Evolutionary conservation across 2,797 vertebrate species (phyloP).

Genomic region (Ibycter americanus): DNA sequence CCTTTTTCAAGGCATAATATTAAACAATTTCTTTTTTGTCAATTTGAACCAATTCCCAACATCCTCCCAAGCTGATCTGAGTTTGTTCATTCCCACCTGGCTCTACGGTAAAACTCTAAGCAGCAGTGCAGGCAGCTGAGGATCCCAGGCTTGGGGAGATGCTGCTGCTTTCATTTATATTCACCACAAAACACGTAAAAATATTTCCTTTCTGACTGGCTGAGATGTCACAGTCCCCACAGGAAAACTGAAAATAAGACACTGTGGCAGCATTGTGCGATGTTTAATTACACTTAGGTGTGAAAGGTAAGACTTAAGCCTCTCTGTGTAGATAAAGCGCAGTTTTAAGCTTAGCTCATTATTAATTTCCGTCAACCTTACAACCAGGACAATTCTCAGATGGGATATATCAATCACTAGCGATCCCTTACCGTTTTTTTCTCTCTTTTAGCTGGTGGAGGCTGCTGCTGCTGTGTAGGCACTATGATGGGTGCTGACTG

Average conservation of each 20-base stretch:
- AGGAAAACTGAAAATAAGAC: background rate
- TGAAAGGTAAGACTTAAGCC: background rate
- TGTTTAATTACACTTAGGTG: background rate
- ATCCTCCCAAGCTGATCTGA: background rate
- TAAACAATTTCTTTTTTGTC: background rate
- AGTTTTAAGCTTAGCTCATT: background rate
- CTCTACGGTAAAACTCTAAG: background rate
- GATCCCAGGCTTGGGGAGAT: background rate
- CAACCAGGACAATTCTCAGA: accelerated
- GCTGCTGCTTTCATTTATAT: background rate
- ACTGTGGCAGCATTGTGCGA: background rate
- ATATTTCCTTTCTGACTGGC: background rate
- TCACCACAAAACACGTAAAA: background rate
- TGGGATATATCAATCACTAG: background rate
- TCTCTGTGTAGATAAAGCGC: background rate
- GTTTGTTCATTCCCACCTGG: background rate
- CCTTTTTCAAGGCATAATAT: background rate
- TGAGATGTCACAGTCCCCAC: background rate
- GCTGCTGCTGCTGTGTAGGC: conserved; percentile 91
- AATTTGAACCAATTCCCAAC: background rate
- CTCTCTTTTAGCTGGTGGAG: conserved; percentile 93
- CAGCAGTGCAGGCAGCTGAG: background rate
- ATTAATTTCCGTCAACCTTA: too few relatives aligned
- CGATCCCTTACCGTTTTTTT: conserved; percentile 91
- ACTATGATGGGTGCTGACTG: conserved; percentile 94